These are phyloP conservation scores for Dryas iulia DNA, from an alignment of 1,140 invertebrate genomes.

Conservation along the genomic window DNA sequence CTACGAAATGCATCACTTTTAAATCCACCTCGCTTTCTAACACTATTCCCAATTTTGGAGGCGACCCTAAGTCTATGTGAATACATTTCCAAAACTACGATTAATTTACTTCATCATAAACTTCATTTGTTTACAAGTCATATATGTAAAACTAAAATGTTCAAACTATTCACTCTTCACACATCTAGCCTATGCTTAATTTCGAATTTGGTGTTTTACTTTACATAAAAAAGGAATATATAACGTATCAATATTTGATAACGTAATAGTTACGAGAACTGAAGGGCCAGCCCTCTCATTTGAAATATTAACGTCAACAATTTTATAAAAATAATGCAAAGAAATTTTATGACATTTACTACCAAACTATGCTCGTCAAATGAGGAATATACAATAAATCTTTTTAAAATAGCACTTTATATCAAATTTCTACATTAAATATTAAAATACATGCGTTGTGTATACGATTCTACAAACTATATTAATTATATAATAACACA, in stretches of 20 bases:
- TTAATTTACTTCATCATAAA: background rate
- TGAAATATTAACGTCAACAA: background rate
- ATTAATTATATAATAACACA: background rate
- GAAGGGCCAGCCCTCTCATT: too few relatives aligned
- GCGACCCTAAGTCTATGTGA: slow-evolving; percentile 5
- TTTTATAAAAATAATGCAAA: background rate
- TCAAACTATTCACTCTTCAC: background rate
- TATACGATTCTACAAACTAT: slow-evolving; percentile 1
- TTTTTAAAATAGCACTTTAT: slow-evolving; percentile 4
- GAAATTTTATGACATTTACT: background rate
- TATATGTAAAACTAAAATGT: background rate
- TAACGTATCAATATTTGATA: background rate
- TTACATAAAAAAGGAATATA: background rate
- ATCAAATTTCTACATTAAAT: background rate
- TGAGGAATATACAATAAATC: background rate
- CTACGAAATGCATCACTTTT: slow-evolving; percentile 50
- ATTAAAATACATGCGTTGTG: background rate
- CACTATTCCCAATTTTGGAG: slow-evolving; percentile 26
- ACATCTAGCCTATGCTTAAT: background rate
- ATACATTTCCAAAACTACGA: background rate
- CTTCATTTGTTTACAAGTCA: background rate
- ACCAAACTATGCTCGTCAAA: background rate
- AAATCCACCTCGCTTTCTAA: slow-evolving; percentile 47
- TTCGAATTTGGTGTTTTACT: background rate
- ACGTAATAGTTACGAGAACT: too few relatives aligned